Conservation (phyloP, 2,888 invertebrate genomes). For the Chaitophorus viminalis region DNA sequence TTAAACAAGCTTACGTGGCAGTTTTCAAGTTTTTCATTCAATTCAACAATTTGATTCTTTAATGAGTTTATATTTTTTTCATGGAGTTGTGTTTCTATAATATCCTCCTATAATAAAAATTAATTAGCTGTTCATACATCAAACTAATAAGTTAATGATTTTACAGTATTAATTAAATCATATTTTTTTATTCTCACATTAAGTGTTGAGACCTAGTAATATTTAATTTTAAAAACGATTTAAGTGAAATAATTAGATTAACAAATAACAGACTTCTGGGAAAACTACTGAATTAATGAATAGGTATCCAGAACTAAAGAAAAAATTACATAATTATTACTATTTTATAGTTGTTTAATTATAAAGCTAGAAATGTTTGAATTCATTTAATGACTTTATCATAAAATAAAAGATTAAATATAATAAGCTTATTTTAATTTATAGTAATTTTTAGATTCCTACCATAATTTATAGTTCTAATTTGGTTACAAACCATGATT, state of each 20-base stretch:
- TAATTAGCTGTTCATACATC: neutral
- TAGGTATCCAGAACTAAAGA: no score
- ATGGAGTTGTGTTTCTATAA: slow-evolving; percentile 26
- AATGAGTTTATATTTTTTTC: slow-evolving; percentile 60
- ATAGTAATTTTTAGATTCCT: no score
- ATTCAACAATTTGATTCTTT: slow-evolving; percentile 72
- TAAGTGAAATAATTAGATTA: neutral
- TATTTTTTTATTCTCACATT: no score
- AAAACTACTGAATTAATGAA: no score
- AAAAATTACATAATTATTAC: no score
- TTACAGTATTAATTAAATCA: no score
- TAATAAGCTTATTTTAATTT: neutral
- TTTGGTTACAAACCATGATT: neutral
- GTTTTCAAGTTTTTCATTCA: slow-evolving; percentile 74
- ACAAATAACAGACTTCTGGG: no score
- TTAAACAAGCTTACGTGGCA: slow-evolving; percentile 71
- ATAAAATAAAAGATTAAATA: neutral
- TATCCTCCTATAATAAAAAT: slow-evolving; percentile 15
- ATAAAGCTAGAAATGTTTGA: no score
- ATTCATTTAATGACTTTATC: no score
- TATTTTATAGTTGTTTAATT: no score
- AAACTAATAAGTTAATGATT: neutral
- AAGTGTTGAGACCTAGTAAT: no score
- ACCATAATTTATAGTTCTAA: neutral
- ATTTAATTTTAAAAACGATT: neutral